Conservation (phyloP, 1,140 invertebrate genomes). For the Drosophila kohkoa region DNA sequence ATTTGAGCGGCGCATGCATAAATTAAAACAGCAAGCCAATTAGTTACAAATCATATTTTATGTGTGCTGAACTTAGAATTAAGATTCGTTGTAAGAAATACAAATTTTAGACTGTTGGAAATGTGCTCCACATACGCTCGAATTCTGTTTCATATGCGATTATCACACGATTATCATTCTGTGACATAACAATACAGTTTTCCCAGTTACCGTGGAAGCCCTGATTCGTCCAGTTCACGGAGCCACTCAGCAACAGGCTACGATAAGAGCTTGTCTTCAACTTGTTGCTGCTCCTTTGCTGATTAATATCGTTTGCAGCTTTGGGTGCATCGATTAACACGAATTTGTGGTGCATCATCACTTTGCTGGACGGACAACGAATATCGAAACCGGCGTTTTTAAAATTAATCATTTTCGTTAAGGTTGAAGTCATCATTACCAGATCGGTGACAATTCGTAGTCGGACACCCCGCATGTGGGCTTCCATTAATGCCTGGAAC, state of each 20-base stretch:
- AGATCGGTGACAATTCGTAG: slow-evolving; percentile 68
- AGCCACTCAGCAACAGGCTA: slow-evolving; percentile 57
- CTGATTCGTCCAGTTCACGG: slow-evolving; percentile 68
- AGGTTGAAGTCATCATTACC: slow-evolving; percentile 53
- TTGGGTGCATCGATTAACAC: slow-evolving; percentile 56
- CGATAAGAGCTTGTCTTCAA: background rate
- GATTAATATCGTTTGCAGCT: slow-evolving; percentile 42
- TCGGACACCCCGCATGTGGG: slow-evolving; percentile 50
- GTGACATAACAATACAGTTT: slow-evolving; percentile 56
- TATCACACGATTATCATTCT: slow-evolving; percentile 7
- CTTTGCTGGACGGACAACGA: slow-evolving; percentile 28
- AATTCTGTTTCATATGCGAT: slow-evolving; percentile 61
- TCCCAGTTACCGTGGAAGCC: slow-evolving; percentile 73
- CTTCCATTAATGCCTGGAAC: slow-evolving; percentile 38
- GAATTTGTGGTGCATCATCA: slow-evolving; percentile 80
- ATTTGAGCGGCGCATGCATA: slow-evolving; percentile 53
- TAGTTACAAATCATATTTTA: slow-evolving; percentile 27
- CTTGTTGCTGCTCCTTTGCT: background rate
- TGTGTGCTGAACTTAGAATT: slow-evolving; percentile 4
- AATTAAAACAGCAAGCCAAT: slow-evolving; percentile 66
- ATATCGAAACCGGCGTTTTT: slow-evolving; percentile 33
- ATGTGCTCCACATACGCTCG: slow-evolving; percentile 64
- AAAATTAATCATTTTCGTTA: slow-evolving; percentile 46
- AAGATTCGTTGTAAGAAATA: slow-evolving; percentile 12
- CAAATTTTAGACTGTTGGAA: slow-evolving; percentile 18